phyloP scores from a whole-genome alignment of 2,888 invertebrate species.

The Julus scandinavius region DNA sequence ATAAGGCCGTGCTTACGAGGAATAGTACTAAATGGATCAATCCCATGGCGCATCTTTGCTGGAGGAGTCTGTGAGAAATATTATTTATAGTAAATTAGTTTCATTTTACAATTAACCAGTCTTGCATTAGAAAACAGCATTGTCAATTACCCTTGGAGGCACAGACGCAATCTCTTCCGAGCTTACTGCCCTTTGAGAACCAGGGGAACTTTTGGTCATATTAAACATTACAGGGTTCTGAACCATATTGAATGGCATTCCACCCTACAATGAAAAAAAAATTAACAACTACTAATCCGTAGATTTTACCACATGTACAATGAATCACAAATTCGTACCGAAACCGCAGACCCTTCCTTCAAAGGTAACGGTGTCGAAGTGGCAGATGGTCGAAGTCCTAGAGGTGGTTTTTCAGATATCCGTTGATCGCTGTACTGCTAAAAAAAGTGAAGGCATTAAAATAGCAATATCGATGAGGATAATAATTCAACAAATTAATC shows the following conservation, averaged over 20 bases:
- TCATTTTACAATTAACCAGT: background rate
- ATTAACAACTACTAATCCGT: background rate
- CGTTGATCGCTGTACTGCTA: conserved; percentile 3
- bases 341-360: background rate
- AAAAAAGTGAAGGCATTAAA: background rate
- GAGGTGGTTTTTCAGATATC: conserved; percentile 52
- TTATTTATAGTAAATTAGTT: background rate
- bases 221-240: conserved; percentile 43
- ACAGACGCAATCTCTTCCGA: conserved; percentile 63
- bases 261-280: conserved; percentile 9
- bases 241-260: conserved; percentile 41
- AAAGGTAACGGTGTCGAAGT: conserved; percentile 51
- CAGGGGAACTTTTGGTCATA: conserved; percentile 51
- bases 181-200: conserved; percentile 53
- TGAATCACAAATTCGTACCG: background rate
- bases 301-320: background rate
- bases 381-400: conserved; percentile 46
- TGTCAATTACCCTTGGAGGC: conserved; percentile 62
- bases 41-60: conserved; percentile 57
- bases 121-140: background rate
- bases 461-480: background rate
- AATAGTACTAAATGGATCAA: conserved; percentile 59
- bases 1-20: conserved; percentile 57
- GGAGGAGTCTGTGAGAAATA: conserved; percentile 56
- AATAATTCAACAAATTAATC: conserved; percentile 34